These are phyloP conservation scores for Cantharis rustica DNA, from an alignment of 2,888 invertebrate species.

Conservation along the genomic window DNA sequence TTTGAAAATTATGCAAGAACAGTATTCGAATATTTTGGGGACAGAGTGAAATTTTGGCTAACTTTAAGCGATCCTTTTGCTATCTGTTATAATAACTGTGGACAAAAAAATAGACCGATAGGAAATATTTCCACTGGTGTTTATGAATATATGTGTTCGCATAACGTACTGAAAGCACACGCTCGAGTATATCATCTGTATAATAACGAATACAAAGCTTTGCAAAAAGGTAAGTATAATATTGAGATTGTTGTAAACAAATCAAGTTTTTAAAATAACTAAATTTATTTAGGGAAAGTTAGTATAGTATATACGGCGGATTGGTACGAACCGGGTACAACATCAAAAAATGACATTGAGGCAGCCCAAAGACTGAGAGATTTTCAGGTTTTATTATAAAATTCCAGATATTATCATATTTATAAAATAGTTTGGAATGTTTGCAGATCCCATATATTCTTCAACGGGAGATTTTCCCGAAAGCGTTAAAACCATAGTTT, in stretches of 20 bases:
- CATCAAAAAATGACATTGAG: slow-evolving; percentile 61
- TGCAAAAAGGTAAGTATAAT: slow-evolving; percentile 38
- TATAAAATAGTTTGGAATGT: slow-evolving; percentile 55
- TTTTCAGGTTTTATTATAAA: slow-evolving; percentile 57
- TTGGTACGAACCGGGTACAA: slow-evolving; percentile 64
- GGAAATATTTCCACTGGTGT: slow-evolving; percentile 52
- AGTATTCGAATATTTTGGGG: slow-evolving; percentile 45
- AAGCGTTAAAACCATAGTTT: slow-evolving; percentile 60
- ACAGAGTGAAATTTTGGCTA: slow-evolving; percentile 56
- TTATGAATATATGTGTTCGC: slow-evolving; percentile 65
- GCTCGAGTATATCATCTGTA: slow-evolving; percentile 66
- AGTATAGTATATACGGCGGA: slow-evolving; percentile 65
- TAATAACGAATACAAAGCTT: slow-evolving; percentile 55
- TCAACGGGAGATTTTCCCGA: slow-evolving; percentile 63
- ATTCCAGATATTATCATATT: background rate
- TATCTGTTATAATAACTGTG: slow-evolving; percentile 20
- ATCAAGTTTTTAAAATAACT: background rate
- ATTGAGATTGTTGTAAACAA: background rate
- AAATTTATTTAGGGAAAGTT: slow-evolving; percentile 59
- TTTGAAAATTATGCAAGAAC: slow-evolving; percentile 65
- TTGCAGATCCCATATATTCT: slow-evolving; percentile 62
- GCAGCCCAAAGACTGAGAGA: slow-evolving; percentile 64
- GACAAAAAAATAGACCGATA: background rate
- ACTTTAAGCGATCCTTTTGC: slow-evolving; percentile 60
- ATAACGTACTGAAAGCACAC: slow-evolving; percentile 68